Evolutionary conservation across 2,113 vertebrate genomes (phyloP), one percentile per base, ranked within the genome.

Genomic region (Eulacestoma nigropectus): DNA sequence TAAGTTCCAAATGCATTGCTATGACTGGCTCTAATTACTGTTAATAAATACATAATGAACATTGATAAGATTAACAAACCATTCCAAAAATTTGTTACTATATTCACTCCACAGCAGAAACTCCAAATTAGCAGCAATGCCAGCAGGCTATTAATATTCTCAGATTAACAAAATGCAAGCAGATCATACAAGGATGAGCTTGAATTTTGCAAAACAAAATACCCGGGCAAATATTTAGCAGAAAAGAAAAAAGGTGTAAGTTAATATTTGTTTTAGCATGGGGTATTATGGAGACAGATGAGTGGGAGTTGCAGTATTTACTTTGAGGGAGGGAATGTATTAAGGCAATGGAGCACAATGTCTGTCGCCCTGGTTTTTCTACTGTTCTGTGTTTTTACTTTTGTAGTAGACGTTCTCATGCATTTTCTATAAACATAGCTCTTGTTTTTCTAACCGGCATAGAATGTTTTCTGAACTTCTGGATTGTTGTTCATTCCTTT

Each of bases 1-100:
- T 74, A 85, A 78, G 18, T 81, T 92, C 52, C 60, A 68, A 93
- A 67, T 25, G 41, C 1, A 9, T 65, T 32, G 20, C 33, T 33
- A 16, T 29, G 77, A 89, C 39, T 70, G 62, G 56, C 29, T 87
- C 25, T 75, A 94, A 96, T 64, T 90, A 21, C 85, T 70, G 89
- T 81, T 93, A 90, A 95, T 92, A 94, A 92, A 86, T 25, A 64
- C 75, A 55, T 63, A 90, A 88, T 67, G 56, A 83, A 74, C 22
- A 42, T 52, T 90, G 95, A 86, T 92, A 94, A 95, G 85, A 94
- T 78, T 92, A 95, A 96, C 55, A 92, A 92, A 87, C 49, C 56
- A 60, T 84, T 89, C 85, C 18, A 74, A 78, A 93, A 90, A 68
- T 21, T 33, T 1, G 15, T 70, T 83, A 46, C 83, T 67, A 41